Base-by-base conservation (phyloP, 2,113 vertebrate species). In the Trematocara variabile region DNA sequence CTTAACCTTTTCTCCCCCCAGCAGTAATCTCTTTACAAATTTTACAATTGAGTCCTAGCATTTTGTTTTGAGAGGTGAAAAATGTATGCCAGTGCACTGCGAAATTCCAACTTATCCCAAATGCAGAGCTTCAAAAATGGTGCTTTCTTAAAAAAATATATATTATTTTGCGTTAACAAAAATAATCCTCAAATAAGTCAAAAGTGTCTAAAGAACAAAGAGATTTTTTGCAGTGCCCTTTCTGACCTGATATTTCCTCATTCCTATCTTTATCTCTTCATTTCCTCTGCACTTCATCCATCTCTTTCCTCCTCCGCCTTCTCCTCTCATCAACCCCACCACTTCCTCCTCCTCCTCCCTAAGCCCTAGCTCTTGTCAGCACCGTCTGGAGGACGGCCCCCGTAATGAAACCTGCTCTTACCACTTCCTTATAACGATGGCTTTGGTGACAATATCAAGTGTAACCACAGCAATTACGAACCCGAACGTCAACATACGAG, bases 391-490 rank as follows among this genome's bases (percentile, higher is more conserved):
- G 89, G 88, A 92, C 28, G 83, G 79, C 39, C 82, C 34, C 82
- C 22, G 16, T 87, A 87, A 92, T 92, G 81, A 93, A 92, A 86
- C 91, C 93, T 77, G 86, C 84, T 92, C 86, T 89, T 91, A 90
- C 82, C 88, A 86, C 90, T 93, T 93, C 30, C 82, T 87, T 87
- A 65, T 91, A 93, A 92, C 81, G 20, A 33, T 54, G 14, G 80
- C 79, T 85, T 87, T 75, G 44, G 83, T 53, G 79, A 91, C 70
- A 84, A 37, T 80, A 83, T 90, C 34, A 85, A 89, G 86, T 92
- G 83, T 85, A 94, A 89, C 91, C 81, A 93, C 89, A 81, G 82
- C 93, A 95, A 95, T 96, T 96, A 96, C 7, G 3, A 84, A 80
- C 80, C 63, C 77, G 79, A 88, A 89, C 58, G 86, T 87, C 88